Evolutionary conservation across 2,888 invertebrate genomes (phyloP).

Genomic region (Zele albiditarsus): DNA sequence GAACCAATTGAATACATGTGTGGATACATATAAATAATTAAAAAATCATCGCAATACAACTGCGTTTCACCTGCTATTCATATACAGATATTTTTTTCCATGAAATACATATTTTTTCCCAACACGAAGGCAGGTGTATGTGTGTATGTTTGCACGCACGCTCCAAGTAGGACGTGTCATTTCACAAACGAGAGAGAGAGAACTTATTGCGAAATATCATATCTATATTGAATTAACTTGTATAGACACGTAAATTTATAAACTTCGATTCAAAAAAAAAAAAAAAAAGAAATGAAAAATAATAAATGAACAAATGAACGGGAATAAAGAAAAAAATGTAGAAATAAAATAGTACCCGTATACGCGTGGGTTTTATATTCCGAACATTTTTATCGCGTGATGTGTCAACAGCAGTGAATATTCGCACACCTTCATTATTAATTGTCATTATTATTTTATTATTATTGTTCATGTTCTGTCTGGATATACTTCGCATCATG

Average conservation of each 20-base stretch:
- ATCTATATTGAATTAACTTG: slow-evolving; percentile 26
- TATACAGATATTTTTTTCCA: background rate
- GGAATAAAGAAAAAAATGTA: background rate
- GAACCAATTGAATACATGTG: slow-evolving; percentile 1
- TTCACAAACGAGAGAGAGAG: slow-evolving; percentile 37
- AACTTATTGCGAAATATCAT: slow-evolving; percentile 46
- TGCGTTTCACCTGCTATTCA: slow-evolving; percentile 23
- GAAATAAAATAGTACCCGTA: background rate
- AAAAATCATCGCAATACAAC: slow-evolving; percentile 24
- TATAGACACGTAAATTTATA: slow-evolving; percentile 21
- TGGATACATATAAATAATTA: background rate
- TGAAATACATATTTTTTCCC: background rate
- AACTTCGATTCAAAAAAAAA: slow-evolving; percentile 26
- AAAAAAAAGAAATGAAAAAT: slow-evolving; percentile 23
- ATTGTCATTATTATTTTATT: too few relatives aligned
- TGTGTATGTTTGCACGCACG: background rate
- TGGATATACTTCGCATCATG: too few relatives aligned
- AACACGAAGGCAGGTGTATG: slow-evolving; percentile 24
- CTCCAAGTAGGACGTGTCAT: background rate
- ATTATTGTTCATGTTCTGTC: too few relatives aligned
- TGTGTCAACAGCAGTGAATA: slow-evolving; percentile 1
- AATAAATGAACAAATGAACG: background rate
- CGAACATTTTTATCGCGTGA: background rate
- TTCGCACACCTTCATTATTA: too few relatives aligned
- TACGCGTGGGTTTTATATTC: too few relatives aligned